These are phyloP conservation scores for Zophobas morio DNA, from an alignment of 1,140 invertebrate species.

Conservation along the genomic window DNA sequence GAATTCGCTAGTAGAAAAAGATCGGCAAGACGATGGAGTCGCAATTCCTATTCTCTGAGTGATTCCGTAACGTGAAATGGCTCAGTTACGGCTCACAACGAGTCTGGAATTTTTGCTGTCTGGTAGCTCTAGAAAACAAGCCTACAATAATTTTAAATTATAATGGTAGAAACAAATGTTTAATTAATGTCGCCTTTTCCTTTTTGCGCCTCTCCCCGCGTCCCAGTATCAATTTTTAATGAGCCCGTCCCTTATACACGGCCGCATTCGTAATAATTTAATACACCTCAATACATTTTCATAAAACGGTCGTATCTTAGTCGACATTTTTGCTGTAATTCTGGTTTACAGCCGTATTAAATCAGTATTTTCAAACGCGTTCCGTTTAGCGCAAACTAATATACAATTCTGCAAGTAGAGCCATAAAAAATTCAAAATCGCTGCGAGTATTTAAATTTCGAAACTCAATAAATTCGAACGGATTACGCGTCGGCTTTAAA, in stretches of 20 bases:
- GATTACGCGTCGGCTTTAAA: slow-evolving; percentile 33
- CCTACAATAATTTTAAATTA: slow-evolving; percentile 48
- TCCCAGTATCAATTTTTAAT: slow-evolving; percentile 38
- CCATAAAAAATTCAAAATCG: slow-evolving; percentile 29
- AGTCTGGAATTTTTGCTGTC: slow-evolving; percentile 25
- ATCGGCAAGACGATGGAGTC: too few relatives aligned
- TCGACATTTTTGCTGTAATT: slow-evolving; percentile 29
- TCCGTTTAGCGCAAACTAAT: slow-evolving; percentile 31
- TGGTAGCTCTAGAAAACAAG: slow-evolving; percentile 35
- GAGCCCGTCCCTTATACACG: slow-evolving; percentile 28
- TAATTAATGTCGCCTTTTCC: slow-evolving; percentile 46
- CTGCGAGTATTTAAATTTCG: slow-evolving; percentile 50
- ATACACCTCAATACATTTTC: slow-evolving; percentile 39
- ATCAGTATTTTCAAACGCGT: slow-evolving; percentile 29
- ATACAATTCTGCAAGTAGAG: slow-evolving; percentile 42
- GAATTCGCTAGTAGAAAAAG: too few relatives aligned
- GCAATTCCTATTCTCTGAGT: too few relatives aligned
- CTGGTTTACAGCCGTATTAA: slow-evolving; percentile 48
- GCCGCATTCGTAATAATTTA: slow-evolving; percentile 42
- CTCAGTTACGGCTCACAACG: not conserved
- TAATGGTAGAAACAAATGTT: slow-evolving; percentile 49
- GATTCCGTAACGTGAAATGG: too few relatives aligned
- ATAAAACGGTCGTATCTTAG: slow-evolving; percentile 38
- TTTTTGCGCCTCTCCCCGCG: slow-evolving; percentile 17
- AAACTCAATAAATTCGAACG: slow-evolving; percentile 48